Percentiles rank a stretch among this genome's conserved stretches.
These are phyloP conservation scores for Momotus momota DNA, from an alignment of 2,797 vertebrate genomes.

Conservation along the genomic window DNA sequence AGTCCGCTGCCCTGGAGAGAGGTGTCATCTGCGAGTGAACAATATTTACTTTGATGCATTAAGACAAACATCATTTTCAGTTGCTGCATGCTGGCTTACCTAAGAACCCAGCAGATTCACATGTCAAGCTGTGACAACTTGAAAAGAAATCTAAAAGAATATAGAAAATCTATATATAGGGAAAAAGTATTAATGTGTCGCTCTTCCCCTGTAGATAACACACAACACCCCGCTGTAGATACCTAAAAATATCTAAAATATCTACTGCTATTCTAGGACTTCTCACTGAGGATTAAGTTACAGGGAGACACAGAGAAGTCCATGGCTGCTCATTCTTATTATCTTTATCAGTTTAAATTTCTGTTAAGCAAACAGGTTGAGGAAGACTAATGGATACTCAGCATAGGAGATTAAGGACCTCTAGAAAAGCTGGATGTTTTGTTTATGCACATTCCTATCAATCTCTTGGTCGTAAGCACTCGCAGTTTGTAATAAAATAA, in stretches of 20 bases:
- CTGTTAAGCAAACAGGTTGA: neutral
- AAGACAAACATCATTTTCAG: slow-evolving; percentile 48
- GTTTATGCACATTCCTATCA: neutral
- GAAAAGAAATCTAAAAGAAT: neutral
- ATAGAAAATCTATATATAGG: neutral
- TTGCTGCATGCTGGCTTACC: neutral
- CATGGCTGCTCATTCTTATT: neutral
- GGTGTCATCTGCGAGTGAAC: neutral
- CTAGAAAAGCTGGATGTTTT: neutral
- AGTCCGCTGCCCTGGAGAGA: slow-evolving; percentile 25
- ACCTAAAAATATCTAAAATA: neutral
- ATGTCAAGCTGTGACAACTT: neutral
- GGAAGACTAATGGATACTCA: neutral
- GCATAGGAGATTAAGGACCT: neutral
- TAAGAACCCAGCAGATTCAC: slow-evolving; percentile 4
- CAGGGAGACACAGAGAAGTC: neutral
- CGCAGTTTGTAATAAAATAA: neutral
- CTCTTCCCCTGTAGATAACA: neutral
- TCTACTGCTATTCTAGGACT: neutral
- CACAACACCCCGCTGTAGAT: neutral
- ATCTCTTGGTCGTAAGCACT: neutral
- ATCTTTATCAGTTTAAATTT: neutral
- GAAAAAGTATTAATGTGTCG: neutral
- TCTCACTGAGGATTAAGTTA: neutral
- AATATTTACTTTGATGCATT: slow-evolving; percentile 28